Base-by-base conservation (phyloP, 1,140 invertebrate species). In the Anoplolepis gracilipes region DNA sequence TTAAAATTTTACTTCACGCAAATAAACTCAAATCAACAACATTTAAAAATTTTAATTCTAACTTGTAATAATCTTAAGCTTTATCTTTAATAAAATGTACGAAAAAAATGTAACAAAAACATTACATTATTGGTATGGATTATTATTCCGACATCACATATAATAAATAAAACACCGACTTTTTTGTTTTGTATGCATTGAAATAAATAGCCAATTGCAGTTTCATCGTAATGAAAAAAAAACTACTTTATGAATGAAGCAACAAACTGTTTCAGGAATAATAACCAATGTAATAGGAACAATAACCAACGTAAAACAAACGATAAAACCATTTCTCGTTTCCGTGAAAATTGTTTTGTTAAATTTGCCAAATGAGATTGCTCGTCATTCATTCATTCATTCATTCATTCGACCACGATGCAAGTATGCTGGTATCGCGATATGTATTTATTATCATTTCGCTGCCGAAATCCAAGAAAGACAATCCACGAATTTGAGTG, bases 401-500 rank as follows among this genome's bases (percentile, higher is more conserved):
- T 33, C 33, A 39, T n/a, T n/a, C n/a, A n/a, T n/a, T n/a, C n/a
- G n/a, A n/a, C 33, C 33, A 2, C 10, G 36, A 22, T 30, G 49
- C 25, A 42, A 81, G 25, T 42, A 61, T 39, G 78, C 73, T 73
- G 46, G 61, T 25, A 42, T 25, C 64, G 46, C 77, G n/a, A 64
- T 55, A 49, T 4, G 4, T 49, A 30, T 85, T 69, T 86, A 73
- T 86, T 86, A 62, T 77, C 76, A 79, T 86, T 16, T 55, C 76
- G 67, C 85, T 65, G 28, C 39, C 49, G 67, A 81, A 73, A 55
- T 64, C 28, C 65, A 86, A 73, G 69, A 11, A 87, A 82, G 70
- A 55, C 55, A 70, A 76, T 87, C 13, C 69, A 53, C 33, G 85
- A 19, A 19, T 13, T 19, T 19, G 42, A 22, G 19, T 22, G 36